Conservation (phyloP, 2,113 vertebrate species). For the Phaethornis superciliosus region DNA sequence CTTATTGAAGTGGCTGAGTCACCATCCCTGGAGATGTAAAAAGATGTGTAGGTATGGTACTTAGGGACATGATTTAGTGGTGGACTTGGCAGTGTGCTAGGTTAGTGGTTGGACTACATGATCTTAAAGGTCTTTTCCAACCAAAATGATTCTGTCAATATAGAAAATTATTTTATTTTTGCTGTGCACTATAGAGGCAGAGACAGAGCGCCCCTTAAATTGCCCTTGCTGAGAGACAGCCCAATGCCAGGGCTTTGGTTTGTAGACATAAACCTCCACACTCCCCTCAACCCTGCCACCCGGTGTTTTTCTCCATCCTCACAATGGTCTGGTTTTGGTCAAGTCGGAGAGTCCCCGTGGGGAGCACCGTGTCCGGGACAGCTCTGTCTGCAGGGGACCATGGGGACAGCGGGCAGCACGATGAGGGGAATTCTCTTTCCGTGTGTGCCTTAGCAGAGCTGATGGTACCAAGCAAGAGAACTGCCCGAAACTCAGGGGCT, state of each 20-base stretch:
- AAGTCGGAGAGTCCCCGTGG: neutral
- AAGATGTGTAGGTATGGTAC: too few species aligned
- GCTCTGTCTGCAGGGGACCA: neutral
- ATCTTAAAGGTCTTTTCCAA: too few species aligned
- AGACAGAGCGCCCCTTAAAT: too few species aligned
- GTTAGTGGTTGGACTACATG: too few species aligned
- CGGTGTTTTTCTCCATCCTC: neutral
- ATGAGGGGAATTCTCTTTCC: neutral
- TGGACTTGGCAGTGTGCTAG: too few species aligned
- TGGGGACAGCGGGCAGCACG: too few species aligned
- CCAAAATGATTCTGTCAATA: too few species aligned
- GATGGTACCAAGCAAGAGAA: fast-evolving
- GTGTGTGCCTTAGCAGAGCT: fast-evolving
- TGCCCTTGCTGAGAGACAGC: neutral
- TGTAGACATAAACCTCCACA: too few species aligned
- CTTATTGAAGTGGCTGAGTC: too few species aligned
- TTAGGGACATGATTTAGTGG: too few species aligned
- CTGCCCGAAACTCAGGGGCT: neutral
- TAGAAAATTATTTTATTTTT: neutral
- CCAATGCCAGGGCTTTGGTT: neutral
- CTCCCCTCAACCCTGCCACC: too few species aligned
- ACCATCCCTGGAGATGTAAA: too few species aligned
- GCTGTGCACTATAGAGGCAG: neutral
- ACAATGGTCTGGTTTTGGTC: fast-evolving
- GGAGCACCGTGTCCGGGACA: neutral